Base-by-base conservation (phyloP, 1,140 invertebrate species). In the Bicyclus anynana region DNA sequence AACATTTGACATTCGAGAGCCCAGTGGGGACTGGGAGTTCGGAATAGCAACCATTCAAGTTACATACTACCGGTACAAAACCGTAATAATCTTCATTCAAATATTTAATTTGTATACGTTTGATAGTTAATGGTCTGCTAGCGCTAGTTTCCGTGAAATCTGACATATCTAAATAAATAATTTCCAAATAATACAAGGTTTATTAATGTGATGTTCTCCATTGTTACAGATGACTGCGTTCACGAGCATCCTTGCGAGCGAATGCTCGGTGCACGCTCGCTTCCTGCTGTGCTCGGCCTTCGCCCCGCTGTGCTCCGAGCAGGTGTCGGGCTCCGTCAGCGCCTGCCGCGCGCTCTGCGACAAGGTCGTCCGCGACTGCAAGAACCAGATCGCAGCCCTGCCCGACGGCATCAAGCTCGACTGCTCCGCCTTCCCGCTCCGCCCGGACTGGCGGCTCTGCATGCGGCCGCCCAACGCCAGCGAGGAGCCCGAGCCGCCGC, bases 281-380 rank as follows among this genome's bases (percentile, higher is more conserved):
- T 95, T 98, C 74, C 96, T 98, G 83, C 91, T 98, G 23, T 98
- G 97, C 89, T 95, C 96, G 21, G 95, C 96, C 6, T 97, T 97
- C 78, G 94, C 96, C 12, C 97, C 97, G 27, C 94, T 98, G 87
- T 98, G 97, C 88, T 97, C 96, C 6, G 94, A 96, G 72, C 94
- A 97, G 75, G 94, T 97, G 64, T 90, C 91, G 23, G 93, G 93
- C 66, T 94, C 95, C 17, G 96, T 98, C 58, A 95, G 95, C 46
- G 95, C 95, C 2, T 98, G 97, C 89, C 92, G 95, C 62, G 93
- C 94, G 2, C 91, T 97, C 38, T 98, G 97, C 87, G 92, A 96
- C 67, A 93, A 92, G 37, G 96, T 97, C 0, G 91, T 92, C 58
- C 90, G 90, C 38, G 92, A 94, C 55, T 98, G 97, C 87, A 67